phyloP scores from a whole-genome alignment of 1,140 invertebrate species.

The Lepidurus apus region DNA sequence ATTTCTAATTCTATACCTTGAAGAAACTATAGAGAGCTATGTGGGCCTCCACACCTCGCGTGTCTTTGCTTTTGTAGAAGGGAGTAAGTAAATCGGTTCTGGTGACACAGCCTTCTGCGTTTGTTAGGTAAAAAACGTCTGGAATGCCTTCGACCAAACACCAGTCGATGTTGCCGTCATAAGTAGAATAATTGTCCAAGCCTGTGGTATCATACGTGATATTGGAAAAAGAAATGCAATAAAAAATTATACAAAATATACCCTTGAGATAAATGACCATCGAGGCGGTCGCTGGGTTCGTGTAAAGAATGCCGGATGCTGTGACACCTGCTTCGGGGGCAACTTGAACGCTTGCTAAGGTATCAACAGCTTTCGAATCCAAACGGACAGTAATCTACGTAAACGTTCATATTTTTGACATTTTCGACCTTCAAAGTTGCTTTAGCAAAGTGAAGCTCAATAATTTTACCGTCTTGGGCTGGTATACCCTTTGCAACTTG shows the following conservation, averaged over 20 bases:
- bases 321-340: neutral
- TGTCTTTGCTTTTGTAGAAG: constrained; percentile 30
- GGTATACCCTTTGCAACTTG: constrained; percentile 29
- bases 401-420: neutral
- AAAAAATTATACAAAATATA: neutral
- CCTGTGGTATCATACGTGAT: neutral
- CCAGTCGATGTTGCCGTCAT: constrained; percentile 26
- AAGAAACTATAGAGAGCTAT: constrained; percentile 32
- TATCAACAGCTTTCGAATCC: constrained; percentile 27
- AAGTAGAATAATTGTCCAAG: constrained; percentile 6
- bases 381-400: constrained; percentile 28
- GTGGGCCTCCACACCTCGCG: constrained; percentile 24
- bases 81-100: constrained; percentile 23
- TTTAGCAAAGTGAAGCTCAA: constrained; percentile 24
- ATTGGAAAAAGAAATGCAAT: neutral
- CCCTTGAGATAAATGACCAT: constrained; percentile 33
- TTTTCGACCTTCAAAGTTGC: neutral
- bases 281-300: constrained; percentile 15
- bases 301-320: constrained; percentile 24
- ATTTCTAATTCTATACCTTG: constrained; percentile 19
- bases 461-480: constrained; percentile 29
- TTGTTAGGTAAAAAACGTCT: constrained; percentile 24
- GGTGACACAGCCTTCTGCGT: constrained; percentile 28
- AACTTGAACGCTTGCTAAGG: constrained; percentile 20
- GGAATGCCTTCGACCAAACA: constrained; percentile 25